Evolutionary conservation across 64 coral and sea anemone species (phyloP), one percentile per base, ranked within the genome.

Genomic region (Platygyra sinensis): DNA sequence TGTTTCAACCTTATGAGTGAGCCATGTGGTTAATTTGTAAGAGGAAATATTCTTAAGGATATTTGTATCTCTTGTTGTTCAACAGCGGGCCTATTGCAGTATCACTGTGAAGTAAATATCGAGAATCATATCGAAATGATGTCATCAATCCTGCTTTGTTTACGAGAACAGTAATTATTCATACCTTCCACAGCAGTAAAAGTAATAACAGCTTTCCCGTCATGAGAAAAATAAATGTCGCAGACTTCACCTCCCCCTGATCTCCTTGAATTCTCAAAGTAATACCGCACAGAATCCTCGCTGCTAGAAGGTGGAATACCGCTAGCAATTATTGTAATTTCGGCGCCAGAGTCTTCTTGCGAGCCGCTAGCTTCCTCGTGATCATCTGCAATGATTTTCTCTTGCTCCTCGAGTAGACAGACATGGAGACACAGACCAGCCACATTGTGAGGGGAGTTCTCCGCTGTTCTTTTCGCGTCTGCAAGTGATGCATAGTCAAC

Each of bases 231-330:
- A 5, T 15, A 5, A 46, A 87, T 20, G 9, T 74, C 67, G 18
- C 19, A 72, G 28, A 83, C 52, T 5, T 46, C 62, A 51, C 88
- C 76, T 80, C 75, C 88, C 2, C 88, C 88, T 31, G 88, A 89
- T 55, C 62, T 75, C 15, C 88, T 75, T 67, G 62, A 52, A 46
- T 80, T 89, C 20, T 89, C 88, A 49, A 89, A 78, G 28, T 91
- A 91, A 75, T 91, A 55, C 57, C 38, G 25, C 8, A 91, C 13
- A 14, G 89, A 1, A 22, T 91, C 79, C 16, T 84, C 33, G 0
- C 38, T 90, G 13, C 50, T 90, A 18, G 22, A 42, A 5, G 52
- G 15, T 31, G 54, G 51, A 10, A 91, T 80, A 32, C 89, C 89
- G n/a, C 79, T 73, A 24, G 69, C 72, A 42, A 77, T 16, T 20